Evolutionary conservation across 2,888 invertebrate genomes (phyloP), one percentile per base, ranked within the genome.

Genomic region (Gymnocheta viridis): DNA sequence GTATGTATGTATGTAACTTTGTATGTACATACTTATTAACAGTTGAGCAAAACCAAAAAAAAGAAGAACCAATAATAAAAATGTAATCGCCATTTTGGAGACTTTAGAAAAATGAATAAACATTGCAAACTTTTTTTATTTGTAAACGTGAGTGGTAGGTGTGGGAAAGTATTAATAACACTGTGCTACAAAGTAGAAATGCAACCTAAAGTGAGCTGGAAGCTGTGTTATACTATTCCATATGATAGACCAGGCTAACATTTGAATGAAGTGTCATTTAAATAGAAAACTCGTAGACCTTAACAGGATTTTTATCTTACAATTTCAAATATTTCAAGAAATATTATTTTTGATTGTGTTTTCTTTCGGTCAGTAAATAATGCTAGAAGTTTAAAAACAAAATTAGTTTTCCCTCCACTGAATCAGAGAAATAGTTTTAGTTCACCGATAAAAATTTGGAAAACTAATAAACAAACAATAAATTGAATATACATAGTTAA

Each of bases 21-120:
- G 22, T 62, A 41, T 86, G 82, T 86, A 86, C 85, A 86, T 88
- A 82, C 78, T 86, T n/a, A n/a, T n/a, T 87, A 85, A 86, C 85
- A 87, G 83, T 82, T 85, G 51, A 64, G 38, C 64, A 47, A 17
- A 17, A 44, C 2, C 35, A 12, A 38, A 3, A 3, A 4, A 41
- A 60, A 29, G 14, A 54, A 47, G 54, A 58, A 56, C 66, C 49
- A 81, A 69, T 73, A 81, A 62, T 62, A 82, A 81, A 69, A 69
- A 60, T 81, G 69, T 60, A 62, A 77, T 76, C 85, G 85, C 82
- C 85, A 82, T 82, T 82, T 85, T 85, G 85, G 79, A 77, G 82
- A 77, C 81, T 66, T 74, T 56, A 54, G 44, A 70, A 76, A 80
- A 76, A 82, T 69, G 69, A 82, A 76, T 69, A 82, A 70, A 74